These are phyloP conservation scores for Cancer borealis DNA, from an alignment of 2,888 invertebrate genomes.

Conservation along the genomic window DNA sequence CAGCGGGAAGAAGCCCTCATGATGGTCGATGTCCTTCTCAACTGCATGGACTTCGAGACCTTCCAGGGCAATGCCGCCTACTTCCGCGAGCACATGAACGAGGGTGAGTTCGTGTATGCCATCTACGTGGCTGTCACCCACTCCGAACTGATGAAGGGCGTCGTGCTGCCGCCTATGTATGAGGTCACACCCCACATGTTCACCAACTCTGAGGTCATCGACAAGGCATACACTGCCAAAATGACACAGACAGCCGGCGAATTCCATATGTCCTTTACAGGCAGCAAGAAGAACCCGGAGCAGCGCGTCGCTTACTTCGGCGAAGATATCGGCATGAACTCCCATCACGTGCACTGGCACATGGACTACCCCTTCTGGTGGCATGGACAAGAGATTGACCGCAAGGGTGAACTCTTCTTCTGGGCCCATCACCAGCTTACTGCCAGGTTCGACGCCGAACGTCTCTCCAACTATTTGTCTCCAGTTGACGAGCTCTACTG, in stretches of 20 bases:
- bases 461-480: slow-evolving; percentile 78
- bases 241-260: slow-evolving; percentile 78
- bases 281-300: slow-evolving; percentile 82
- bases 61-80: slow-evolving; percentile 86
- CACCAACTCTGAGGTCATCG: slow-evolving; percentile 84
- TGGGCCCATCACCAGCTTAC: slow-evolving; percentile 78
- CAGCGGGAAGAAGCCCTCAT: slow-evolving; percentile 85
- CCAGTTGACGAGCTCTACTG: slow-evolving; percentile 78
- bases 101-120: slow-evolving; percentile 85
- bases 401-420: slow-evolving; percentile 79
- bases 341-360: slow-evolving; percentile 84
- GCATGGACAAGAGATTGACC: slow-evolving; percentile 79
- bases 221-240: slow-evolving; percentile 80
- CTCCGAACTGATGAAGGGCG: slow-evolving; percentile 79
- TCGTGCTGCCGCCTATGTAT: slow-evolving; percentile 86
- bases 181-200: slow-evolving; percentile 86
- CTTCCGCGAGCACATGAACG: slow-evolving; percentile 84
- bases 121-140: slow-evolving; percentile 83
- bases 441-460: slow-evolving; percentile 83
- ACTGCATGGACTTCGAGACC: slow-evolving; percentile 86
- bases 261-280: slow-evolving; percentile 79
- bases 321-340: slow-evolving; percentile 86
- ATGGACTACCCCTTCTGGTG: slow-evolving; percentile 85
- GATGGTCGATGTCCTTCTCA: slow-evolving; percentile 85
- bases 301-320: slow-evolving; percentile 85